These are phyloP conservation scores for Musca domestica DNA, from an alignment of 1,140 invertebrate genomes.

Conservation along the genomic window DNA sequence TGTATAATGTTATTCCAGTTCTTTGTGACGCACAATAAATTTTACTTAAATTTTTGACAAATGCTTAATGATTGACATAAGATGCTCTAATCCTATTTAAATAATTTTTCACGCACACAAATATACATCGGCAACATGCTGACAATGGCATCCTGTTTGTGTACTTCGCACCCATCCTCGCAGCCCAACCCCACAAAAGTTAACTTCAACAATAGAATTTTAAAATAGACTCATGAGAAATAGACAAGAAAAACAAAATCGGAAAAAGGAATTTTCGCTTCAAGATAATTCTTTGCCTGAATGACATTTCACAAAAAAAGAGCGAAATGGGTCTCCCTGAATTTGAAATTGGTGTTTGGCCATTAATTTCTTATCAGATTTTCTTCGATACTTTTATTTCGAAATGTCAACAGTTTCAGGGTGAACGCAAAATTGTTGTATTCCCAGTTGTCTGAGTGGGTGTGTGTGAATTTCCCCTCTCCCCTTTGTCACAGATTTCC, in stretches of 20 bases:
- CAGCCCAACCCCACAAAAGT: neutral
- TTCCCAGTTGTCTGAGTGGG: no score
- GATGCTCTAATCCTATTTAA: conserved; percentile 23
- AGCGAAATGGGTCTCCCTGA: no score
- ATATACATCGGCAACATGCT: neutral
- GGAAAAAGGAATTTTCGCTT: no score
- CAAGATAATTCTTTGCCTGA: neutral
- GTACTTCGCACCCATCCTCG: neutral
- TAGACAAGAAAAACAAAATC: no score
- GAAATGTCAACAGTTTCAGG: conserved; percentile 12
- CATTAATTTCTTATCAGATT: conserved; percentile 15
- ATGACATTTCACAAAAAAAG: no score
- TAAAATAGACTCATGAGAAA: no score
- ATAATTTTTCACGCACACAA: conserved; percentile 18
- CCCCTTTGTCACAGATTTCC: no score
- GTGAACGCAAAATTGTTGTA: neutral
- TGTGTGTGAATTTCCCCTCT: no score
- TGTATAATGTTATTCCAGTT: no score
- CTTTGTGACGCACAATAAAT: conserved; percentile 5
- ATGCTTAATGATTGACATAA: conserved; percentile 23
- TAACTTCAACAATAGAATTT: no score
- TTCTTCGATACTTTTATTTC: conserved; percentile 10
- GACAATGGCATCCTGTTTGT: neutral
- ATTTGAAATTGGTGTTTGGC: neutral
- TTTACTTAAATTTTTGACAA: conserved; percentile 16